Base-by-base conservation (phyloP, 1,140 invertebrate genomes). In the Lordiphosa clarofinis region DNA sequence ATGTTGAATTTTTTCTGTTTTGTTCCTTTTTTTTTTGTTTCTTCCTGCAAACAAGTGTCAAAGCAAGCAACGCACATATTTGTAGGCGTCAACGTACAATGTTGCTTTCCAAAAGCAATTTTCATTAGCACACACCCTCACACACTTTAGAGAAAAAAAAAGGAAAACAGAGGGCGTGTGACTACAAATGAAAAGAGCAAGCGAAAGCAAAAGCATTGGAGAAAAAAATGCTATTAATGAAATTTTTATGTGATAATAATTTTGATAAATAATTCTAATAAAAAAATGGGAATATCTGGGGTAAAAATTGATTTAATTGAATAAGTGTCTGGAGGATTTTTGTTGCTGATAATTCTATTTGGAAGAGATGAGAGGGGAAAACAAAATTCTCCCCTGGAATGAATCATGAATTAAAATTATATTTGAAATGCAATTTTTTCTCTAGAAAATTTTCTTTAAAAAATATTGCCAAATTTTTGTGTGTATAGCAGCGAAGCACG, bases 81-180 rank as follows among this genome's bases (percentile, higher is more conserved):
- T 63, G 68, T 68, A 71, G 68, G 68, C 64, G 68, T 71, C 50
- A 50, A 68, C 55, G 44, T 49, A 55, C 50, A 31, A 42, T 54
- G 64, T 58, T 49, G 54, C 54, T 55, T 68, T 47, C 64, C 35
- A 46, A 72, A 72, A 72, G 68, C 68, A 72, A 72, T 72, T 72
- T 72, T 63, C 68, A 72, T 72, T 72, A 70, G 57, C 64, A 58
- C 57, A 56, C 19, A 9, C 21, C 21, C 21, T 24, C 15, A 10
- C n/a, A 21, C 11, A 31, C 28, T 31, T 31, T 24, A 6, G 21
- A 24, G 5, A 24, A 24, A 4, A 31, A 8, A 31, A 28, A 28
- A 28, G 1, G 28, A 13, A 38, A 50, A 46, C 49, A 63, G 63
- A 55, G 64, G 44, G 59, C 54, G 59, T 68, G 44, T 50, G 59